Conservation (phyloP, 2,113 vertebrate species). For the Peromyscus leucopus region DNA sequence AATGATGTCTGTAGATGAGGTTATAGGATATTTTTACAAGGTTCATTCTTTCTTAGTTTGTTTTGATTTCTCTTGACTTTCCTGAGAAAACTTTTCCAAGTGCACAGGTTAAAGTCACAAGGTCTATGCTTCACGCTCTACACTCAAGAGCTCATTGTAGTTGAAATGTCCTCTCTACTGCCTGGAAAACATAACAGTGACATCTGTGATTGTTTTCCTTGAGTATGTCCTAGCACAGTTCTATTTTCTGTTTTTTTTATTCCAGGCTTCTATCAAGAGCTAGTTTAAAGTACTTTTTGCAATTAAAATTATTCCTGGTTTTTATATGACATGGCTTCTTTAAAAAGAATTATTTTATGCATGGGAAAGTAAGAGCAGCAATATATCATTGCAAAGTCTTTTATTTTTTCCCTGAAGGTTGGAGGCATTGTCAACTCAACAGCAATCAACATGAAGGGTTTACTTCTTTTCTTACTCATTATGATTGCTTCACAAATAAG, state of each 20-base stretch:
- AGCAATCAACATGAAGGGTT: not conserved
- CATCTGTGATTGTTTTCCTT: constrained; percentile 41
- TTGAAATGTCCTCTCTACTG: not conserved
- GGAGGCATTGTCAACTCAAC: not conserved
- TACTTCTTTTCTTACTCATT: not conserved
- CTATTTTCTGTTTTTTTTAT: not conserved
- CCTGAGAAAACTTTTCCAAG: constrained; percentile 25
- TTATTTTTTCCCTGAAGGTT: not conserved
- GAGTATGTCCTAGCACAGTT: not conserved
- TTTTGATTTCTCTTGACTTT: constrained; percentile 54
- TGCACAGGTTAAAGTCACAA: not conserved
- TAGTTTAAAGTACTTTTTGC: not conserved
- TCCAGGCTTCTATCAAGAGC: not conserved
- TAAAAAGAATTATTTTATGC: not conserved
- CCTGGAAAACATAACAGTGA: not conserved
- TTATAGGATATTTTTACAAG: not conserved
- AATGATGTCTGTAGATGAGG: not conserved
- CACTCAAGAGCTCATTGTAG: not conserved
- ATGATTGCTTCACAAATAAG: not conserved
- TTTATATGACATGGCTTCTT: not conserved
- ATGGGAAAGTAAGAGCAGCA: not conserved
- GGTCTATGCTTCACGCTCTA: not conserved
- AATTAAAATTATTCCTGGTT: not conserved
- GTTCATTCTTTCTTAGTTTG: not conserved
- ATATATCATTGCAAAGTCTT: not conserved